Base-by-base conservation (phyloP, 2,113 vertebrate species). In the Pangasianodon gigas region DNA sequence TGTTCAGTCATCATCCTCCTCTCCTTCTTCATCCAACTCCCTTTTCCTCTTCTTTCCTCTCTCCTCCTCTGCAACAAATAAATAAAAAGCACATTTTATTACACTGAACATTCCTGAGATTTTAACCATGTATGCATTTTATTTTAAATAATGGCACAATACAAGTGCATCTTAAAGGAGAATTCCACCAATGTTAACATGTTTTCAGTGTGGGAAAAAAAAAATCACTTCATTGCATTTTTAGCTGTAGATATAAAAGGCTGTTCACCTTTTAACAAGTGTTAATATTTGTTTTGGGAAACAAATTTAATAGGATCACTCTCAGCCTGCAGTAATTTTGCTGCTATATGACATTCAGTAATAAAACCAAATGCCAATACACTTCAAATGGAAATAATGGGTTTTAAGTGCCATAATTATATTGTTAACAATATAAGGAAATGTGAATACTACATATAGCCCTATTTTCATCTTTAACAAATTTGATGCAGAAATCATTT, bases 1-100 rank as follows among this genome's bases (percentile, higher is more conserved):
- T 87, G 80, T 60, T 95, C 94, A 96, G 94, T 98, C 97, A 4
- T 96, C 98, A 91, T 99, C 98, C 0, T 99, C 98, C 84, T 98
- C 98, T 13, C 97, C 98, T 93, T 98, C 98, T 7, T 99, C 98
- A 87, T 99, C 98, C 9, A 97, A 93, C 11, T 99, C 98, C 96
- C 98, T 96, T 98, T 99, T 99, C 92, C 98, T 98, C 95, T 99
- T 99, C 96, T 97, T 96, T 90, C 98, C 98, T 94, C 93, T 96
- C 75, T 97, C 97, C 88, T 97, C 97, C 79, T 97, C 97, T 98
- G 84, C 93, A 92, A 24, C 0, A 4, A 86, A 92, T 52, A 85
- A 11, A 32, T 41, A 91, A 37, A 90, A 1, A 56, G 4, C 56
- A 60, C 37, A 13, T 44, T 84, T 60, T 84, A 41, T 44, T 84